A percentile compares a stretch with the other conserved stretches of the same genome.
Evolutionary conservation across 2,113 vertebrate genomes (phyloP).

Genomic region (Mungos mungo): DNA sequence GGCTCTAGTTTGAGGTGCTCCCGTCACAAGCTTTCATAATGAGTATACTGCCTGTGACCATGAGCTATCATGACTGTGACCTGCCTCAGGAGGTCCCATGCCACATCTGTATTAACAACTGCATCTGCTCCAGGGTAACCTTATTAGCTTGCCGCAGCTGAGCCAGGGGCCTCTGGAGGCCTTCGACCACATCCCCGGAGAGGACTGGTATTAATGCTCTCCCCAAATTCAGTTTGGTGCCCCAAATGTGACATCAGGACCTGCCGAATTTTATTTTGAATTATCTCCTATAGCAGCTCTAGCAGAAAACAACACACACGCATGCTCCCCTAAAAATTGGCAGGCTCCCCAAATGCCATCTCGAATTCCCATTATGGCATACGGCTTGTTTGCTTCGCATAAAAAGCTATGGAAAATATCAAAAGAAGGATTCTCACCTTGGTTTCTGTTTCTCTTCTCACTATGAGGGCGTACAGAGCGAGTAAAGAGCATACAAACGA

Average conservation of each 20-base stretch:
- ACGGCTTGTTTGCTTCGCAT: conserved; percentile 83
- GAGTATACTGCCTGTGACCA: conserved; percentile 83
- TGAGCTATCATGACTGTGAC: conserved; percentile 89
- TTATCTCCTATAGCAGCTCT: conserved; percentile 82
- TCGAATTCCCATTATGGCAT: conserved; percentile 87
- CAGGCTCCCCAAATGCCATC: conserved; percentile 80
- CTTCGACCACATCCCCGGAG: conserved; percentile 83
- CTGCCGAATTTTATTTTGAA: conserved; percentile 83
- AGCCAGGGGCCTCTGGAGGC: conserved; percentile 87
- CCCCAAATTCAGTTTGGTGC: conserved; percentile 86
- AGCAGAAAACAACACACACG: conserved; percentile 55
- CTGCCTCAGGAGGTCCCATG: conserved; percentile 88
- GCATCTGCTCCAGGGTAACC: conserved; percentile 90
- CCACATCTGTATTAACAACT: conserved; percentile 91
- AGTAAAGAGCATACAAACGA: conserved; percentile 68
- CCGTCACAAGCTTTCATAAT: conserved; percentile 86
- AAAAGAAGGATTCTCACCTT: conserved; percentile 80
- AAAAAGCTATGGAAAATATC: conserved; percentile 84
- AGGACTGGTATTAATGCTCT: conserved; percentile 83
- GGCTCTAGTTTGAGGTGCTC: conserved; percentile 79
- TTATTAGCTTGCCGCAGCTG: conserved; percentile 90
- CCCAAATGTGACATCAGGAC: conserved; percentile 87
- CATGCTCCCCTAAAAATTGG: conserved; percentile 46
- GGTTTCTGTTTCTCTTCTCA: conserved; percentile 70
- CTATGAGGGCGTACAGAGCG: conserved; percentile 55